These are phyloP conservation scores for Neomorphus geoffroyi DNA, from an alignment of 2,797 vertebrate species.

Conservation along the genomic window DNA sequence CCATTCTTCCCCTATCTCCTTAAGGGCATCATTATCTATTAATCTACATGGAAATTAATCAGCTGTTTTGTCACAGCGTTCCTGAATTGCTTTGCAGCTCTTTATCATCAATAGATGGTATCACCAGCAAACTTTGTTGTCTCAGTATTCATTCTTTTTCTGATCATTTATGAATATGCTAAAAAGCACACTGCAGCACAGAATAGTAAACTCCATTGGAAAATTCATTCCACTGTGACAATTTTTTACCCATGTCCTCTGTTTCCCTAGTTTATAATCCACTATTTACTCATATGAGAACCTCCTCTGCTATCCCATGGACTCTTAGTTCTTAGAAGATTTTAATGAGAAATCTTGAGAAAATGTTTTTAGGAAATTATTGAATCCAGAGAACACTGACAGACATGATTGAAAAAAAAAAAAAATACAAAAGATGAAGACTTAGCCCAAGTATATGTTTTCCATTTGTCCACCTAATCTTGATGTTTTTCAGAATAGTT, in stretches of 20 bases:
- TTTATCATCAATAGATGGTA: background rate
- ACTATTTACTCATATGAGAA: background rate
- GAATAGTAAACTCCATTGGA: background rate
- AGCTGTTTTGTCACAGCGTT: constrained; percentile 33
- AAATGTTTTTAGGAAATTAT: background rate
- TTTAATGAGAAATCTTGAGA: background rate
- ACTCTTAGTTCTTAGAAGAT: background rate
- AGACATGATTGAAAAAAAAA: background rate
- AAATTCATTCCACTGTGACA: background rate
- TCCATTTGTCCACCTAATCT: background rate
- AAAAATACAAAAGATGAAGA: background rate
- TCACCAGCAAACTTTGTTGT: background rate
- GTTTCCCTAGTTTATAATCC: background rate
- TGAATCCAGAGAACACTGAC: background rate
- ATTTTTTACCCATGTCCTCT: background rate
- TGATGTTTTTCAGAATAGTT: background rate
- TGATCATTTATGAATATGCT: background rate
- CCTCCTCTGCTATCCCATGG: background rate
- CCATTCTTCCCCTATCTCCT: background rate
- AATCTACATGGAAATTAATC: constrained; percentile 33
- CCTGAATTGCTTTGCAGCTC: constrained; percentile 19
- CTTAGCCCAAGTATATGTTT: background rate
- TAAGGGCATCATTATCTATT: constrained; percentile 35
- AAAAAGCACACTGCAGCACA: background rate
- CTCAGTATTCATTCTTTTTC: constrained; percentile 10